These are phyloP conservation scores for Babylonia areolata DNA, from an alignment of 1,140 invertebrate species.

Conservation along the genomic window DNA sequence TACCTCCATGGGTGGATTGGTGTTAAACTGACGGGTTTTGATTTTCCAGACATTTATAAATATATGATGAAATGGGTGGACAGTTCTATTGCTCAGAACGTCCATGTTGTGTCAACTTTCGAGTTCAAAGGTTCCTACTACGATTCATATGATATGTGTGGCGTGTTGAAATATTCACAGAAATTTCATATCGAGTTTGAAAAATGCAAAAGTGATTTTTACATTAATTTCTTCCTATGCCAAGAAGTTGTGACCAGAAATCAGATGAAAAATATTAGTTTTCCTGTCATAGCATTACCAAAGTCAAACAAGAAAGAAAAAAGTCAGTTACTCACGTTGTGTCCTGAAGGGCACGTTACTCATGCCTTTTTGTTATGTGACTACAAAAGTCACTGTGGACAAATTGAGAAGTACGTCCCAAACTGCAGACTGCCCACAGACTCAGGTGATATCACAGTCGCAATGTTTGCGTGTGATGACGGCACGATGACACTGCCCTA, in stretches of 20 bases:
- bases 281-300: background rate
- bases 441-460: background rate
- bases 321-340: background rate
- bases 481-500: background rate
- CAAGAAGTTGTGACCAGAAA: too few species aligned
- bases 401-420: background rate
- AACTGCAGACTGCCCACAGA: background rate
- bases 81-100: background rate
- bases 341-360: conserved; percentile 4
- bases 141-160: background rate
- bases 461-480: conserved; percentile 21
- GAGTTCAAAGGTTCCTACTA: too few species aligned
- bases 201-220: background rate
- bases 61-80: conserved; percentile 13
- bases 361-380: conserved; percentile 23
- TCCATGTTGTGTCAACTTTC: background rate
- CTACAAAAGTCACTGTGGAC: background rate
- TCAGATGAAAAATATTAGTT: background rate
- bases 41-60: conserved; percentile 10
- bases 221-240: background rate
- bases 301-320: background rate
- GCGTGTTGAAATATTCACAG: background rate
- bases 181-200: background rate
- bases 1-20: background rate
- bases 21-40: background rate